phyloP scores from a whole-genome alignment of 1,140 invertebrate genomes.

The Drosophila pandora region DNA sequence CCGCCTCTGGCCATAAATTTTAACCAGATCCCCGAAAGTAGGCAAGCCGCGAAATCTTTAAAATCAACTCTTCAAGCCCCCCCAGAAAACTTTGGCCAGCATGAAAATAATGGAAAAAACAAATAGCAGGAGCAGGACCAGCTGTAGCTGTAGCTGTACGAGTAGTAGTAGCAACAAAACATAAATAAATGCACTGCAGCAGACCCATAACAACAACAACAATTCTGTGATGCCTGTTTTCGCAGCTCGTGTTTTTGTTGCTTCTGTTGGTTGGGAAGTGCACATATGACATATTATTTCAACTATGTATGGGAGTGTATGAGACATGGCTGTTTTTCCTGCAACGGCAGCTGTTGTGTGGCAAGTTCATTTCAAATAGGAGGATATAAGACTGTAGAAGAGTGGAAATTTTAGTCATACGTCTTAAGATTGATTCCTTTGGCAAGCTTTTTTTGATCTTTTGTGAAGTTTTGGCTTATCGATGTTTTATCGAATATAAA shows the following conservation, averaged over 20 bases:
- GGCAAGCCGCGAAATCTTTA: constrained; percentile 41
- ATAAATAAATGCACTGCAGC: constrained; percentile 64
- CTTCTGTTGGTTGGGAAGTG: constrained; percentile 51
- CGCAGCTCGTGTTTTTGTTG: constrained; percentile 7
- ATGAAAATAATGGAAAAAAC: constrained; percentile 41
- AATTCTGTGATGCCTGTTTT: constrained; percentile 26
- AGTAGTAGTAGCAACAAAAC: constrained; percentile 32
- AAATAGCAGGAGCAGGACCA: constrained; percentile 23
- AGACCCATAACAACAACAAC: constrained; percentile 34
- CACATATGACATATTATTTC: constrained; percentile 77
- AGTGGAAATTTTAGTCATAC: no score
- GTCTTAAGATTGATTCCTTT: no score
- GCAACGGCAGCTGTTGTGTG: constrained; percentile 2
- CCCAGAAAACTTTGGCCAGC: constrained; percentile 22
- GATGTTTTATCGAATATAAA: no score
- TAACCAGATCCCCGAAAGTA: constrained; percentile 48
- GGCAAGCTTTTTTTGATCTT: no score
- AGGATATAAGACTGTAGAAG: constrained; percentile 2
- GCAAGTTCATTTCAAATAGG: background rate
- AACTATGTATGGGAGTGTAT: constrained; percentile 20
- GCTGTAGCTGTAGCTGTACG: constrained; percentile 18
- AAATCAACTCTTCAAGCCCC: constrained; percentile 25
- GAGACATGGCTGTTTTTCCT: constrained; percentile 11
- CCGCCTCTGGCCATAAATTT: constrained; percentile 46
- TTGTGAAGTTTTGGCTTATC: no score